phyloP scores from a whole-genome alignment of 2,113 vertebrate species.

The Passer montanus region DNA sequence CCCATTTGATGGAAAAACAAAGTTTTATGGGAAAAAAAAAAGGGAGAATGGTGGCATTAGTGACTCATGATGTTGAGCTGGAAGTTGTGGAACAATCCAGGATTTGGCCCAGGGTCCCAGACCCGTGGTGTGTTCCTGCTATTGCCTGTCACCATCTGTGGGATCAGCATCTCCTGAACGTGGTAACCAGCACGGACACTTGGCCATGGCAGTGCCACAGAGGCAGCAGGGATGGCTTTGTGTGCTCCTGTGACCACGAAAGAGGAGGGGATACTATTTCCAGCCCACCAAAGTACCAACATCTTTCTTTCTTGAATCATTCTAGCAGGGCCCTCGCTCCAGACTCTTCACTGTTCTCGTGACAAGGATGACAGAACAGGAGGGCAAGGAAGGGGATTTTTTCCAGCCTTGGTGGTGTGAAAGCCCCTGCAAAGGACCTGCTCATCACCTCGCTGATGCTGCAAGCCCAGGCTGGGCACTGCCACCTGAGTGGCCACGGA shows the following conservation, averaged over 20 bases:
- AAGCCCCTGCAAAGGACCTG: neutral
- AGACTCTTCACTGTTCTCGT: neutral
- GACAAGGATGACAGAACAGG: neutral
- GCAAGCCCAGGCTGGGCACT: neutral
- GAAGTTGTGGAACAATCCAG: neutral
- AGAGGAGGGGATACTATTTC: neutral
- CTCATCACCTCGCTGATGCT: neutral
- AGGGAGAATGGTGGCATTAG: neutral
- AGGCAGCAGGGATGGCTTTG: rapidly evolving
- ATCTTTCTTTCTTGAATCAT: neutral
- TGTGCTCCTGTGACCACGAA: rapidly evolving
- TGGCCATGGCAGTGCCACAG: neutral
- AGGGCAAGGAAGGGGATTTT: neutral
- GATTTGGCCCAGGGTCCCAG: neutral
- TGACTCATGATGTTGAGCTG: neutral
- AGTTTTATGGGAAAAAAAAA: neutral
- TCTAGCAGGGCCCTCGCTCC: neutral
- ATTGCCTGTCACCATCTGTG: neutral
- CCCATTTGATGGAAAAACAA: conserved; percentile 23
- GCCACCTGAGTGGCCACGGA: neutral
- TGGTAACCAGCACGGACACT: neutral
- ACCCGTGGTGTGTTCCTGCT: rapidly evolving
- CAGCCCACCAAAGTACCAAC: neutral
- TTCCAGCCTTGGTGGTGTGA: neutral
- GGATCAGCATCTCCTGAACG: neutral